A percentile compares a stretch with the other conserved stretches of the same genome.
phyloP scores from a whole-genome alignment of 2,797 vertebrate species.

The Chanos chanos region DNA sequence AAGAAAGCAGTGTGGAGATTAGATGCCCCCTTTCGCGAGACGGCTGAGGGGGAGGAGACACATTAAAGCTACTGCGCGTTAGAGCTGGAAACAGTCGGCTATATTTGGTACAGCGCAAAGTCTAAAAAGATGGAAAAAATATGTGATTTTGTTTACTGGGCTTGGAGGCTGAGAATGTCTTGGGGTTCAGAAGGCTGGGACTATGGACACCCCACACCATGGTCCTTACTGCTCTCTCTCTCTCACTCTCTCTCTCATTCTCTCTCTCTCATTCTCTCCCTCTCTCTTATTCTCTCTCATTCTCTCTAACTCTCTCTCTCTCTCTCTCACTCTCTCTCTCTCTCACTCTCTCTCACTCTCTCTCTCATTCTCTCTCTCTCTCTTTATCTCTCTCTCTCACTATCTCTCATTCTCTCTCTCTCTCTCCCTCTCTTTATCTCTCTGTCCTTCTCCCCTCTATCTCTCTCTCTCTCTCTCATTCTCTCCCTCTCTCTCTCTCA shows the following conservation, averaged over 20 bases:
- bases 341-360: not conserved
- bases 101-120: slow-evolving; percentile 53
- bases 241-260: slow-evolving; percentile 9
- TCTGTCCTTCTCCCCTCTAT: no score
- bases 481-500: no score
- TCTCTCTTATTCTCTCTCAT: no score
- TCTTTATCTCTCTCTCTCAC: no score
- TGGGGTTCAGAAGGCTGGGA: slow-evolving; percentile 28
- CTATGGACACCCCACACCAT: slow-evolving; percentile 23
- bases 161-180: slow-evolving; percentile 31
- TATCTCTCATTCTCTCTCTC: no score
- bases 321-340: not conserved
- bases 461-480: no score
- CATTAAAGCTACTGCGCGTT: slow-evolving; percentile 44
- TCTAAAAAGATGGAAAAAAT: slow-evolving; percentile 33
- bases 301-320: no score
- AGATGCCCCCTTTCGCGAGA: slow-evolving; percentile 45
- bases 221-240: slow-evolving; percentile 1
- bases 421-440: no score
- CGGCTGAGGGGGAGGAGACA: slow-evolving; percentile 56
- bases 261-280: no score
- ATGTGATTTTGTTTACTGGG: slow-evolving; percentile 42
- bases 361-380: not conserved
- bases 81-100: slow-evolving; percentile 57
- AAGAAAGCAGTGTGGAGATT: slow-evolving; percentile 45